Conservation (phyloP, 2,888 invertebrate genomes). For the Mimumesa dahlbomi region DNA sequence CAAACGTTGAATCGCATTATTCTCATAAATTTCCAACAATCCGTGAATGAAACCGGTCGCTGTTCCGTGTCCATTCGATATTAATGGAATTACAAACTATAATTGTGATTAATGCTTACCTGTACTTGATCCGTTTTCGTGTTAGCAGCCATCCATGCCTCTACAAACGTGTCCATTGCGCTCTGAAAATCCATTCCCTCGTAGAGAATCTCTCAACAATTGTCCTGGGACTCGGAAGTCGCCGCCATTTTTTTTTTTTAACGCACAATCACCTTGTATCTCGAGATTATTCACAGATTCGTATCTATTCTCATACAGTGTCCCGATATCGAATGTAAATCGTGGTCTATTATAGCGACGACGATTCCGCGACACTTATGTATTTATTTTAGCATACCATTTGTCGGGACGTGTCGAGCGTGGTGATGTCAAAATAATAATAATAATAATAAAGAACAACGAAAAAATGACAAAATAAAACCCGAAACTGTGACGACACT, state of each 20-base stretch:
- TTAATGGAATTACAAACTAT: not conserved
- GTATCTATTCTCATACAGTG: not conserved
- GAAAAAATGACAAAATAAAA: too few species aligned
- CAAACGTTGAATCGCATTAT: conserved; percentile 17
- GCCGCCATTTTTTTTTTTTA: conserved; percentile 66
- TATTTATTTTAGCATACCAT: too few species aligned
- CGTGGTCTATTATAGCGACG: not conserved
- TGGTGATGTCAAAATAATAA: too few species aligned
- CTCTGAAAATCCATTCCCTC: conserved; percentile 96
- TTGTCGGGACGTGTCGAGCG: too few species aligned
- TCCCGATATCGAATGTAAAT: not conserved
- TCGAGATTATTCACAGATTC: conserved; percentile 28
- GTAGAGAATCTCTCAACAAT: conserved; percentile 57
- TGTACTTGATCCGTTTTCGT: conserved; percentile 83
- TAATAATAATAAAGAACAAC: too few species aligned
- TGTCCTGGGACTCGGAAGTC: conserved; percentile 63
- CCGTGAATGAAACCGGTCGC: too few species aligned
- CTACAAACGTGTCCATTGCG: conserved; percentile 98
- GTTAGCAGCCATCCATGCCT: conserved; percentile 97
- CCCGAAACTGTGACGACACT: too few species aligned
- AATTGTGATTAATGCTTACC: conserved; percentile 68
- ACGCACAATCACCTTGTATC: conserved; percentile 47
- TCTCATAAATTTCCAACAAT: conserved; percentile 15
- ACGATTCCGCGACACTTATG: conserved; percentile 1
- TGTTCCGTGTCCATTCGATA: too few species aligned